phyloP scores from a whole-genome alignment of 1,140 invertebrate genomes.

The Eueides isabella region DNA sequence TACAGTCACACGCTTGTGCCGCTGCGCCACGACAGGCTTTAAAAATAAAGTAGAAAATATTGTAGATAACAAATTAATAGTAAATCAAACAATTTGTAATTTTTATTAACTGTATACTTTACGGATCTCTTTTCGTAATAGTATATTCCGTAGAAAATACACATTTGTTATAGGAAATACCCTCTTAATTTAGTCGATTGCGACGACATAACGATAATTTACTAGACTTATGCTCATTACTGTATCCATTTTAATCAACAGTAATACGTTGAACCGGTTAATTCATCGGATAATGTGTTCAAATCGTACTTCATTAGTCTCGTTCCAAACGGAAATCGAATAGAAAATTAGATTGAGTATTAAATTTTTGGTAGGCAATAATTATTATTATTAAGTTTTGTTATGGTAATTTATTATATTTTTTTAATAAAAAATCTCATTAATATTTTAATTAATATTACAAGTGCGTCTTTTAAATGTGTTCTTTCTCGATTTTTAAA shows the following conservation, averaged over 20 bases:
- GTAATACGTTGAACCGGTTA: conserved; percentile 45
- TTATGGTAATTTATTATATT: neutral
- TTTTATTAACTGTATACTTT: no score
- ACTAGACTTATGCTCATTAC: conserved; percentile 39
- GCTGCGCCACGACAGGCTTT: no score
- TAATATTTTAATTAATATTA: no score
- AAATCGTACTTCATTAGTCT: conserved; percentile 59
- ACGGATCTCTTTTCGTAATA: neutral
- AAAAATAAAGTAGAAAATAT: no score
- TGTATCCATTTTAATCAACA: conserved; percentile 45
- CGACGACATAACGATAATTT: neutral
- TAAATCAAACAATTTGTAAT: no score
- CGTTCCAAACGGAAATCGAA: conserved; percentile 55
- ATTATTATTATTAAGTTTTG: neutral
- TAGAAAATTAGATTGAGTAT: conserved; percentile 36
- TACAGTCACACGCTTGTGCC: no score
- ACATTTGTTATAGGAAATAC: neutral
- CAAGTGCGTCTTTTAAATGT: no score
- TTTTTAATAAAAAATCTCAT: no score
- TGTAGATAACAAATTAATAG: no score
- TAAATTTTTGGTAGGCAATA: conserved; percentile 21
- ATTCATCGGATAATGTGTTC: conserved; percentile 55
- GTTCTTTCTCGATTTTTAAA: no score
- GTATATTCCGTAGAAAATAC: neutral
- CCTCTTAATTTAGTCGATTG: neutral